phyloP scores from a whole-genome alignment of 2,797 vertebrate genomes.

The Lindbergichthys nudifrons region DNA sequence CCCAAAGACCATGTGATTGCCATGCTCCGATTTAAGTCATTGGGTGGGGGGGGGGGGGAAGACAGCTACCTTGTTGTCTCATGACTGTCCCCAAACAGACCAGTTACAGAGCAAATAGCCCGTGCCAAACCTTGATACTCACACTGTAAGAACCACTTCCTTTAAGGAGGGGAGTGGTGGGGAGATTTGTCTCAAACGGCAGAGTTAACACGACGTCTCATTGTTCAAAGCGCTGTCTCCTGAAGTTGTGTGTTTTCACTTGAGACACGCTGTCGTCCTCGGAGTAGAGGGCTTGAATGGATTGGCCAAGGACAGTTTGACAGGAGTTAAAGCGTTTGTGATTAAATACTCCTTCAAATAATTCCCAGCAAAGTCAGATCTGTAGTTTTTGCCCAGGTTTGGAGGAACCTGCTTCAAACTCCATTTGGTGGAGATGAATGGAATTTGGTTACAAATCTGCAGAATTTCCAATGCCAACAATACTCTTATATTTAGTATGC shows the following conservation, averaged over 20 bases:
- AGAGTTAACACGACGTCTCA: slow-evolving; percentile 46
- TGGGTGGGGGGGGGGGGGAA: slow-evolving; percentile 41
- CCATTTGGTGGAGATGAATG: not conserved
- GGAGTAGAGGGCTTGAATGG: slow-evolving; percentile 9
- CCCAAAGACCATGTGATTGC: slow-evolving; percentile 62
- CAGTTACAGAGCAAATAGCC: slow-evolving; percentile 66
- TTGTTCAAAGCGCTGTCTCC: slow-evolving; percentile 34
- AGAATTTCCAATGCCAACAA: too few species aligned
- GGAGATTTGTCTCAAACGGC: too few species aligned
- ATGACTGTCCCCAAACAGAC: slow-evolving; percentile 63
- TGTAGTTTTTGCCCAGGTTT: not conserved
- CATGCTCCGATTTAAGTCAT: slow-evolving; percentile 62
- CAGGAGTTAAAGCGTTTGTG: slow-evolving; percentile 24
- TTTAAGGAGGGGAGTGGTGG: slow-evolving; percentile 32
- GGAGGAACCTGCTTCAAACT: not conserved
- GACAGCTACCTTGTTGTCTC: slow-evolving; percentile 73
- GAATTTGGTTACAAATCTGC: not conserved
- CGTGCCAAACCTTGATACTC: slow-evolving; percentile 38
- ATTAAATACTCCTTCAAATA: too few species aligned
- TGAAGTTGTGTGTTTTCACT: slow-evolving; percentile 23
- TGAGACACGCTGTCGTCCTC: slow-evolving; percentile 11
- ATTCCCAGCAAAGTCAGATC: not conserved
- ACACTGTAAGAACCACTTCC: slow-evolving; percentile 66
- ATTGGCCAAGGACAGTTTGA: slow-evolving; percentile 33
- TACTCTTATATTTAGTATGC: too few species aligned